Evolutionary conservation across 2,113 vertebrate genomes (phyloP), one percentile per base, ranked within the genome.

Genomic region (Spheniscus mendiculus): DNA sequence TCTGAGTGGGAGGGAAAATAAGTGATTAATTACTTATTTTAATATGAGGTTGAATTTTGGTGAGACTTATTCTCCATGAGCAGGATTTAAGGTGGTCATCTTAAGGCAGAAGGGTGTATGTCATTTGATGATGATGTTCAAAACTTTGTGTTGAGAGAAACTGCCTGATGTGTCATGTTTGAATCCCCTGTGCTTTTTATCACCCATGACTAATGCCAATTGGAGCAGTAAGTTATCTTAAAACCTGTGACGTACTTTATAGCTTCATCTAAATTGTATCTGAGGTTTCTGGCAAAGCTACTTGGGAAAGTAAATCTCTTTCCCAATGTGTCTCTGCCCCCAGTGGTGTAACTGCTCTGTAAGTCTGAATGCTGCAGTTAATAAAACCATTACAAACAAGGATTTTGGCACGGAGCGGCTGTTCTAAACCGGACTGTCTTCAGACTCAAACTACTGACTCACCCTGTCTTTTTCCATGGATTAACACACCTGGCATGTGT

Each of bases 191-290:
- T 83, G 83, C 49, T 73, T 87, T 96, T 85, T 97, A 80, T 90
- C 89, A 76, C 22, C 73, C 62, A 0, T 91, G 91, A 82, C 87
- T 91, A 93, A 91, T 73, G 62, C 69, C 76, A 2, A 73, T 44
- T 45, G 70, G 89, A 96, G 84, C 87, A 95, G 70, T 89, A 56
- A 85, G 84, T 96, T 85, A 73, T 50, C 70, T 49, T 96, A 83
- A 94, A 91, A 89, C 78, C 77, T 87, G 42, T 85, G 94, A 87
- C 16, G 52, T 93, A 70, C n/a, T 91, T 66, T 50, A 81, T 85
- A 94, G 90, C 81, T 96, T 96, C 94, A 94, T 95, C 87, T 94
- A 72, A 96, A 85, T 77, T 42, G 3, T 94, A 82, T 93, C 87
- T 87, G 91, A 95, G 71, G 58, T 70, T 93, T 83, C 93, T 95